These are phyloP conservation scores for Plebejus argus DNA, from an alignment of 2,888 invertebrate genomes.

Conservation along the genomic window DNA sequence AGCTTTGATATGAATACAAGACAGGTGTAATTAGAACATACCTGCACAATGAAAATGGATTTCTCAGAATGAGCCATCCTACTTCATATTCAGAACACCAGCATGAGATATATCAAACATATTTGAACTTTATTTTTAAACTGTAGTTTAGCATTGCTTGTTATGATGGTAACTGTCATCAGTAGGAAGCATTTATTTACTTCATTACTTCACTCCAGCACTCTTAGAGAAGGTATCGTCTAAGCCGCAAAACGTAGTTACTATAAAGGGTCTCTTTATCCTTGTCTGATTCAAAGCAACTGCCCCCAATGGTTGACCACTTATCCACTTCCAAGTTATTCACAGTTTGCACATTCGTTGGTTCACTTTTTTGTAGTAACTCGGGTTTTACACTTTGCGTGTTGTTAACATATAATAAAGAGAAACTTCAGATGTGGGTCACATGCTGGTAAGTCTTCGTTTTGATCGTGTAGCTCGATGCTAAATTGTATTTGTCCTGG, in stretches of 20 bases:
- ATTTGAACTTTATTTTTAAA: conserved; percentile 54
- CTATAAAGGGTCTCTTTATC: neutral
- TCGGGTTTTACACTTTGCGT: conserved; percentile 37
- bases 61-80: conserved; percentile 82
- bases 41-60: conserved; percentile 89
- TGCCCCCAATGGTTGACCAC: conserved; percentile 65
- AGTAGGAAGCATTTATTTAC: neutral
- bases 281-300: conserved; percentile 36
- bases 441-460: conserved; percentile 73
- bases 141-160: conserved; percentile 16
- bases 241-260: neutral
- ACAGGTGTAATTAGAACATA: conserved; percentile 56
- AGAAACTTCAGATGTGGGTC: conserved; percentile 80
- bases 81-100: conserved; percentile 68
- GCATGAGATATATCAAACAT: conserved; percentile 51
- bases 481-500: neutral
- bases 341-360: conserved; percentile 51
- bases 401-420: conserved; percentile 62
- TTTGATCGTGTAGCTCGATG: conserved; percentile 50
- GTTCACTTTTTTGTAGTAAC: neutral
- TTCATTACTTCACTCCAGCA: neutral
- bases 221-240: neutral
- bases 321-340: conserved; percentile 68
- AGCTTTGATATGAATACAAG: neutral
- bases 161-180: neutral